A percentile compares a stretch with the other conserved stretches of the same genome.
Conservation (phyloP, 2,797 vertebrate species). For the Hephaestus fuliginosus region DNA sequence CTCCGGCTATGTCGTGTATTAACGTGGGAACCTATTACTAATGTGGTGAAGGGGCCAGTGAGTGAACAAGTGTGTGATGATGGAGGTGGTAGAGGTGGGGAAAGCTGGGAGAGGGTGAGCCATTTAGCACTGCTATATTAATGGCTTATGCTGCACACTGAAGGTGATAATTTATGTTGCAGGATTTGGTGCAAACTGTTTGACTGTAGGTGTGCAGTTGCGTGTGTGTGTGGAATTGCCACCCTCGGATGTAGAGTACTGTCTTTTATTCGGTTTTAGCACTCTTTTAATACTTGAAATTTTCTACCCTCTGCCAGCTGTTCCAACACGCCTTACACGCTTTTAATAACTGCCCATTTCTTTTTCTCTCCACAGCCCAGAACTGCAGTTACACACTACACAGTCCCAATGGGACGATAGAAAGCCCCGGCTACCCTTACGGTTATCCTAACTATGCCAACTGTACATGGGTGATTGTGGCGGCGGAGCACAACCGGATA, state of each 20-base stretch:
- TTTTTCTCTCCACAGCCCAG: constrained; percentile 88
- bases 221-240: constrained; percentile 27
- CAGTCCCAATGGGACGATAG: constrained; percentile 95
- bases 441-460: constrained; percentile 99
- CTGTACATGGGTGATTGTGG: constrained; percentile 97
- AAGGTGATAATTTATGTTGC: constrained; percentile 70
- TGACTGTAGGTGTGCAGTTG: constrained; percentile 44
- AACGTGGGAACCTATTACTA: constrained; percentile 56
- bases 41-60: constrained; percentile 51
- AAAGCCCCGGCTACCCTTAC: constrained; percentile 98
- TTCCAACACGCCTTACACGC: constrained; percentile 22
- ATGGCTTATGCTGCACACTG: constrained; percentile 57
- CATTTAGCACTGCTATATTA: constrained; percentile 66
- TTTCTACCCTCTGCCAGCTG: neutral
- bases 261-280: constrained; percentile 12
- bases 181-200: constrained; percentile 48
- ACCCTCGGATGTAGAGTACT: constrained; percentile 13
- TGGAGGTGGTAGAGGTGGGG: constrained; percentile 50
- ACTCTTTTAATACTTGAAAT: neutral
- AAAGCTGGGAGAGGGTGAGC: constrained; percentile 49
- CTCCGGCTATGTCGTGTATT: constrained; percentile 53
- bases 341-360: constrained; percentile 30
- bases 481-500: constrained; percentile 95
- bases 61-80: constrained; percentile 64
- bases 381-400: constrained; percentile 96